These are phyloP conservation scores for Oreocharis arfaki DNA, from an alignment of 2,113 vertebrate species.

Conservation along the genomic window DNA sequence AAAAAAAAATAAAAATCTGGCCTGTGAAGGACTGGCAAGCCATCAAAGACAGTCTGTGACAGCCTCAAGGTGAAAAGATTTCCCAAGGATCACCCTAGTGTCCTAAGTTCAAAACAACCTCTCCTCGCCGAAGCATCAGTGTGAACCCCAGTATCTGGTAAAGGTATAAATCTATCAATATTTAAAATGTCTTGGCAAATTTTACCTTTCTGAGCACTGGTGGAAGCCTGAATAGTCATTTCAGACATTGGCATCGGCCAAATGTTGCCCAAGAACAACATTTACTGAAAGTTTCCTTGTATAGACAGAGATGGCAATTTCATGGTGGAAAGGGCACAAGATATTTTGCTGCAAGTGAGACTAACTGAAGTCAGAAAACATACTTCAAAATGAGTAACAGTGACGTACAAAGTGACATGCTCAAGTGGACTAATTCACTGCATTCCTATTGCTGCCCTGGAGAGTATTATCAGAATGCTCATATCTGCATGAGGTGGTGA, in stretches of 20 bases:
- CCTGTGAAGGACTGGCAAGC: background rate
- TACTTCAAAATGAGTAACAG: background rate
- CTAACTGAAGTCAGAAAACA: background rate
- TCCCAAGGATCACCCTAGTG: background rate
- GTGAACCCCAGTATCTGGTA: background rate
- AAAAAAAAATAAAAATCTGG: background rate
- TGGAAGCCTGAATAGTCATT: background rate
- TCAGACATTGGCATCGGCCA: background rate
- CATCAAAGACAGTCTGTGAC: background rate
- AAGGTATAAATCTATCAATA: background rate
- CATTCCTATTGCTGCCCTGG: background rate
- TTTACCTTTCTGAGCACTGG: background rate
- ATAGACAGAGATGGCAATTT: background rate
- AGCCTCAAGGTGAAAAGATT: background rate
- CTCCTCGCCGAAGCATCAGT: background rate
- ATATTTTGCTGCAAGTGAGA: rapidly evolving
- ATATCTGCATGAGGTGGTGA: rapidly evolving
- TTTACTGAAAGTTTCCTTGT: background rate
- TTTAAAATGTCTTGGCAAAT: background rate
- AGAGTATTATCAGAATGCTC: background rate
- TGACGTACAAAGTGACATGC: background rate
- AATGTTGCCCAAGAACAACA: background rate
- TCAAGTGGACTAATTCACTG: background rate
- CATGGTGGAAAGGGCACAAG: background rate
- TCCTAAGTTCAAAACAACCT: background rate